A percentile compares a stretch with the other conserved stretches of the same genome.
Conservation (phyloP, 2,888 invertebrate genomes). For the Aspidiotus rigidus region DNA sequence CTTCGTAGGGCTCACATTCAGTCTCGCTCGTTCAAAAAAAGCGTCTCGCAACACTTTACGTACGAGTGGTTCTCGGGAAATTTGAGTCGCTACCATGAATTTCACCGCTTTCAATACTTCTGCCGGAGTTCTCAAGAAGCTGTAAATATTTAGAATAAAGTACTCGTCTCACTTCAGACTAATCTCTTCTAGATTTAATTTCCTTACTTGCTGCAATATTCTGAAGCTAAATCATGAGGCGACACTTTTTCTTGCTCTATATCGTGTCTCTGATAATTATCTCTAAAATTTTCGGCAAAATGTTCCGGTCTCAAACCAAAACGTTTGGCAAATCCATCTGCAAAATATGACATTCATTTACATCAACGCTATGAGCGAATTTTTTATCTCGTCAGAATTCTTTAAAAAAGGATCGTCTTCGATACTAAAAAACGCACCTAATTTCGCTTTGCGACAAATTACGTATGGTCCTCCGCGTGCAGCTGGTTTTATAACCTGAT, state of each 20-base stretch:
- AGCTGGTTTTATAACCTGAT: constrained; percentile 66
- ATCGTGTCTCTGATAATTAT: constrained; percentile 90
- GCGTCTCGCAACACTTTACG: constrained; percentile 75
- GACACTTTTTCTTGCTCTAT: constrained; percentile 85
- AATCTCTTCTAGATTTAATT: not conserved
- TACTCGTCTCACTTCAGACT: no score
- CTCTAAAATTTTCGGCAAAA: constrained; percentile 90
- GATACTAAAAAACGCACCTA: constrained; percentile 47
- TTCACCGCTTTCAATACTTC: constrained; percentile 84
- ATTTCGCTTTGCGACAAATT: constrained; percentile 74
- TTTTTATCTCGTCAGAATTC: not conserved
- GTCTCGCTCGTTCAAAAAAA: constrained; percentile 76
- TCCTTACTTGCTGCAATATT: constrained; percentile 54
- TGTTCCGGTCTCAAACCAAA: constrained; percentile 90
- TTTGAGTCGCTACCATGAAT: constrained; percentile 88
- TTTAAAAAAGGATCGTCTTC: not conserved
- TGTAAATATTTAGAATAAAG: constrained; percentile 37
- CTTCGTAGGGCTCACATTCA: constrained; percentile 74
- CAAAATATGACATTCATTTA: constrained; percentile 24
- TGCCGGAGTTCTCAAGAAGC: constrained; percentile 59
- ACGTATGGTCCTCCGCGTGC: constrained; percentile 80
- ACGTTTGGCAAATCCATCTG: constrained; percentile 72
- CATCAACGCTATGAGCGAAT: no score
- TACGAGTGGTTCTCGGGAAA: constrained; percentile 83
- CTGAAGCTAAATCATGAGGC: constrained; percentile 70